Conservation (phyloP, 2,113 vertebrate species). For the Mionectes macconnelli region DNA sequence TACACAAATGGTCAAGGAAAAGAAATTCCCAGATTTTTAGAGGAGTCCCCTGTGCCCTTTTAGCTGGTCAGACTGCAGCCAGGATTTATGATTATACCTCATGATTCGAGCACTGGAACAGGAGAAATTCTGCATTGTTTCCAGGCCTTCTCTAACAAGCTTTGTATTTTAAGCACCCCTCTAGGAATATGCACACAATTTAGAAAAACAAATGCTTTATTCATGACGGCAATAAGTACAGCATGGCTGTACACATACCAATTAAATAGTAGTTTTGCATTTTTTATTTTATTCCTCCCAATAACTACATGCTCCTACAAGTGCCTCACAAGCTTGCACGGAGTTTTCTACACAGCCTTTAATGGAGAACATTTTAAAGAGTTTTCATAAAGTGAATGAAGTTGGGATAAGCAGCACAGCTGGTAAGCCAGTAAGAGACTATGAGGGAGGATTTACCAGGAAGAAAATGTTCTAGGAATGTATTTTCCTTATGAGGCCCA, state of each 20-base stretch:
- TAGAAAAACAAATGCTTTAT: constrained; percentile 49
- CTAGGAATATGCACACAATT: constrained; percentile 46
- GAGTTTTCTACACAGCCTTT: background rate
- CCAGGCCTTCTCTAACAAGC: constrained; percentile 16
- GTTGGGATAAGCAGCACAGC: background rate
- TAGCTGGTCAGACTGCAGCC: background rate
- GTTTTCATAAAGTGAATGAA: constrained; percentile 13
- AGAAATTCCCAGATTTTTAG: background rate
- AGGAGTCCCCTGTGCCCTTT: background rate
- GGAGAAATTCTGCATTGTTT: background rate
- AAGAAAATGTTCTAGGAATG: background rate
- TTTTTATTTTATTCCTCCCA: constrained; percentile 38
- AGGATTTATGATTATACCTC: constrained; percentile 11
- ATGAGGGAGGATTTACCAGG: background rate
- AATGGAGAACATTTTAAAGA: constrained; percentile 1
- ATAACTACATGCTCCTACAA: constrained; percentile 17
- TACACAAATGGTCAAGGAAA: background rate
- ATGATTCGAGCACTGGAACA: background rate
- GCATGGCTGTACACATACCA: background rate
- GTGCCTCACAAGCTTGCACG: background rate
- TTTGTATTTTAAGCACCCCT: constrained; percentile 4
- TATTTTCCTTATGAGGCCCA: background rate
- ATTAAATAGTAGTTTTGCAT: background rate
- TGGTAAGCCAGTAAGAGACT: background rate
- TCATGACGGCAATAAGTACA: constrained; percentile 21